These are phyloP conservation scores for Hypolimnas misippus DNA, from an alignment of 2,888 invertebrate species.

Conservation along the genomic window DNA sequence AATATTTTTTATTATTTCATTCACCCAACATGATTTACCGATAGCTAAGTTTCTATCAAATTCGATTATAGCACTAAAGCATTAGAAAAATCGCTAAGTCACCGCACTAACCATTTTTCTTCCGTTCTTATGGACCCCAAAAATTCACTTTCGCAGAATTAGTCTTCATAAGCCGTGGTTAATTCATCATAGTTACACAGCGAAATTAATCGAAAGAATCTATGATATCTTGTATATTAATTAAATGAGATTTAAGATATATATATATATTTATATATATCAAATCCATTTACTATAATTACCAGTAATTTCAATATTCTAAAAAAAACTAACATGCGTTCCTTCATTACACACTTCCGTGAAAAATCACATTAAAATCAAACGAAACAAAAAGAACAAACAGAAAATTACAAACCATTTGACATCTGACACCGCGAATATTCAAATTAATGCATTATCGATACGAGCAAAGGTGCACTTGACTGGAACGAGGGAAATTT, in stretches of 20 bases:
- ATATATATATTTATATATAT: neutral
- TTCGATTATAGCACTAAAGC: constrained; percentile 70
- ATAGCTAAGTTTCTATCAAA: constrained; percentile 66
- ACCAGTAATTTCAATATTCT: constrained; percentile 35
- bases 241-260: neutral
- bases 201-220: constrained; percentile 37
- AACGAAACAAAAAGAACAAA: constrained; percentile 65
- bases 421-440: constrained; percentile 84
- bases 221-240: neutral
- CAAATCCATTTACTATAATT: constrained; percentile 28
- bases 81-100: constrained; percentile 68
- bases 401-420: constrained; percentile 81
- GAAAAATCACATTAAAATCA: constrained; percentile 59
- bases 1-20: constrained; percentile 44
- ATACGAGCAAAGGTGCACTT: constrained; percentile 76
- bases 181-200: constrained; percentile 65
- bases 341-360: constrained; percentile 59
- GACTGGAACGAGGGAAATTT: constrained; percentile 70
- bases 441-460: constrained; percentile 84
- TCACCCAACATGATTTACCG: constrained; percentile 60
- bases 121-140: constrained; percentile 61
- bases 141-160: constrained; percentile 71
- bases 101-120: constrained; percentile 71
- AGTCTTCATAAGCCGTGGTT: constrained; percentile 67
- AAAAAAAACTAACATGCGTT: constrained; percentile 32